Conservation (phyloP, 2,888 invertebrate genomes). For the Frankliniella fusca region DNA sequence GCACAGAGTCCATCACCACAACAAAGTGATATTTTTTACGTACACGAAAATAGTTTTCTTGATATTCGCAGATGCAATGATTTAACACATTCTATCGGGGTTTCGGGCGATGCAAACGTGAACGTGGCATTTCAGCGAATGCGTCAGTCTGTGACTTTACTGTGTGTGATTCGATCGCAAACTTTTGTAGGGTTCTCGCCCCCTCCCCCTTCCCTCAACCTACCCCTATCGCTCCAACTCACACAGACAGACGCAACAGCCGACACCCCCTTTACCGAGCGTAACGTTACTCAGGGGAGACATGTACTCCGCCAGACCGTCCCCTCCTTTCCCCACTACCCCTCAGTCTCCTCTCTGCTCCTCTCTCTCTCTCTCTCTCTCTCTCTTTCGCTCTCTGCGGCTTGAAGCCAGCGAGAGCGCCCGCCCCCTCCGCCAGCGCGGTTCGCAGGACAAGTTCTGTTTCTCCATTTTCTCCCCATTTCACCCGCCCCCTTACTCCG, state of each 20-base stretch:
- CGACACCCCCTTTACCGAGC: not conserved
- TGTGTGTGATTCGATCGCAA: not conserved
- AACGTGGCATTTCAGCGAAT: not conserved
- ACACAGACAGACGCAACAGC: not conserved
- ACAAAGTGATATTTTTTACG: too few species aligned
- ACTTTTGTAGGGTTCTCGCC: too few species aligned
- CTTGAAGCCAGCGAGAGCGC: not conserved
- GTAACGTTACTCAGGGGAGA: conserved; percentile 16
- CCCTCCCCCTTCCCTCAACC: not conserved
- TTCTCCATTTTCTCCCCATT: conserved; percentile 15
- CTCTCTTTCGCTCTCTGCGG: not conserved
- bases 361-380: too few species aligned
- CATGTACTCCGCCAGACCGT: not conserved
- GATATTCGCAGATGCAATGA: not conserved
- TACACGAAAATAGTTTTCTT: not conserved
- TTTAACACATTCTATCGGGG: not conserved
- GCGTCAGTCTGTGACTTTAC: not conserved
- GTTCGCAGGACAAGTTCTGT: not conserved
- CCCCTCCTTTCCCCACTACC: too few species aligned
- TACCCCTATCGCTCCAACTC: not conserved
- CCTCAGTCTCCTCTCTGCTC: not conserved
- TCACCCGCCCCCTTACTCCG: not conserved
- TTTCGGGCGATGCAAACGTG: not conserved
- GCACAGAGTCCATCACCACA: too few species aligned
- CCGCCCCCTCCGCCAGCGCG: not conserved